phyloP scores from a whole-genome alignment of 1,140 invertebrate species.

The Diorhabda sublineata region DNA sequence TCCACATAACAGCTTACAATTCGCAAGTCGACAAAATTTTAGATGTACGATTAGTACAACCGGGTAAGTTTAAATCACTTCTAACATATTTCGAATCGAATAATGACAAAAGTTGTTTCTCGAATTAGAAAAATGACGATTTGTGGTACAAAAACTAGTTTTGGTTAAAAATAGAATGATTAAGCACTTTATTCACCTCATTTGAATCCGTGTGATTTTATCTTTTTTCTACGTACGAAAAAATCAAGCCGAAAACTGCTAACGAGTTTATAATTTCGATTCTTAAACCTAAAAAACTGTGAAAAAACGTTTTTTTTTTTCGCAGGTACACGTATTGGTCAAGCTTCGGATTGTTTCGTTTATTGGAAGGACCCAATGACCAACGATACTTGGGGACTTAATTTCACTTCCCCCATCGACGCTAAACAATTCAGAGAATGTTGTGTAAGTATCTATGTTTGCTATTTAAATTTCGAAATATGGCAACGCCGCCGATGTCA shows the following conservation, averaged over 20 bases:
- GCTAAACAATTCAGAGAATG: conserved; percentile 96
- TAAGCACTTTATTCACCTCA: no score
- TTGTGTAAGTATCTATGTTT: conserved; percentile 76
- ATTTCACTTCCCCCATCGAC: conserved; percentile 92
- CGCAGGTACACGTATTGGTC: conserved; percentile 89
- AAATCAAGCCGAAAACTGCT: no score
- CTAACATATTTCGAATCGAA: not conserved
- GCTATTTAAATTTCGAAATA: not conserved
- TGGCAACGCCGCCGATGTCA: not conserved
- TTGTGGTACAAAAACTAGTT: no score
- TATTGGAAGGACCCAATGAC: conserved; percentile 97
- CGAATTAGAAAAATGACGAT: no score
- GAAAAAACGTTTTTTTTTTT: no score
- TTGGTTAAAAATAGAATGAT: no score
- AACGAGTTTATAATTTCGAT: no score
- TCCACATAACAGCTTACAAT: conserved; percentile 98
- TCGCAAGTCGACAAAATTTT: conserved; percentile 97
- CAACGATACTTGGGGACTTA: conserved; percentile 97
- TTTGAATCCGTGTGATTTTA: no score
- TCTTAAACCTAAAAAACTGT: no score
- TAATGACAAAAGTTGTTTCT: no score
- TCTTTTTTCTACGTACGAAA: no score
- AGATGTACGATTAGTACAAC: conserved; percentile 92
- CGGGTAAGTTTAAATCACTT: conserved; percentile 60
- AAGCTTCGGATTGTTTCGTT: conserved; percentile 96